Base-by-base conservation (phyloP, 1,140 invertebrate genomes). In the Odontomachus brunneus region DNA sequence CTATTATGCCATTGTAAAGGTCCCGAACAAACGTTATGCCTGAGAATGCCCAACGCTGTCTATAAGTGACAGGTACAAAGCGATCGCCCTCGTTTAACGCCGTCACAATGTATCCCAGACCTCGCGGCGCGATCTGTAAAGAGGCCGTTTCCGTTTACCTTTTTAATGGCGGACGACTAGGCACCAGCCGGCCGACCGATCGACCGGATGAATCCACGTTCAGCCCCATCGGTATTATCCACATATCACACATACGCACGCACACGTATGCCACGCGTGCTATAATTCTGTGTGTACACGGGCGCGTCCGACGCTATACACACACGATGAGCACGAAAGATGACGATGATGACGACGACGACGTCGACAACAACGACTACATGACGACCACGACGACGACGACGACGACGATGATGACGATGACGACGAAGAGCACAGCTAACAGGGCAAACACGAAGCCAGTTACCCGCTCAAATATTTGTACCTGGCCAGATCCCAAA, bases 391-490 rank as follows among this genome's bases (percentile, higher is more conserved):
- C 60, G 53, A 62, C 59, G n/a, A n/a, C n/a, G n/a, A n/a, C n/a
- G n/a, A 83, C 33, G 62, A 83, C 22, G 74, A 75, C 44, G 51
- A 69, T 14, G 53, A 74, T 19, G 69, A 82, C 22, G n/a, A n/a
- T n/a, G 59, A 76, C 57, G 62, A 66, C 60, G 60, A 84, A 73
- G 83, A 87, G 66, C 83, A 44, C 63, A 62, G 71, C 76, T 82
- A 85, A 90, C 88, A 92, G 89, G 91, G 89, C 84, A 93, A 92
- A 92, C 90, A 91, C 24, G 44, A 88, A 89, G 89, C 90, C 87
- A 90, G 91, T 92, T 92, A 91, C 85, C 89, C 88, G 91, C 84
- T 90, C 92, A 93, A 94, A 94, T 94, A 94, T 94, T 93, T 94
- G 92, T 89, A 83, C 82, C 90, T 85, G 84, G 84, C 76, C 82